Conservation (phyloP, 2,888 invertebrate species). For the Philonicus albiceps region DNA sequence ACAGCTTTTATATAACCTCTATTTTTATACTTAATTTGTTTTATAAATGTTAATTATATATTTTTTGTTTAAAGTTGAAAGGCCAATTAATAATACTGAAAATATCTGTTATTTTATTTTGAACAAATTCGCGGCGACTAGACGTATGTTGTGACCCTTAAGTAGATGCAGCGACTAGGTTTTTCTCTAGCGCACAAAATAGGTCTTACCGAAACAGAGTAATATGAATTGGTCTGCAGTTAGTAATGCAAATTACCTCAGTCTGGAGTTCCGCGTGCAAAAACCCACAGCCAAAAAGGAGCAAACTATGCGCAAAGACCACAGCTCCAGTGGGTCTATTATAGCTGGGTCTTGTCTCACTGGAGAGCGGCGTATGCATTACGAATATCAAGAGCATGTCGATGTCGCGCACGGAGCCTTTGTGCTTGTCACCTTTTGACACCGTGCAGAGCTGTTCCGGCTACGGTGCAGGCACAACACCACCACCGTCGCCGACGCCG, state of each 20-base stretch:
- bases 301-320: neutral
- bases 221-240: neutral
- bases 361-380: neutral
- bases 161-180: neutral
- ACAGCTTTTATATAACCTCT: too few species aligned
- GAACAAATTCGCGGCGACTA: too few species aligned
- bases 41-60: too few species aligned
- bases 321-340: slow-evolving; percentile 8
- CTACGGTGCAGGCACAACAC: neutral
- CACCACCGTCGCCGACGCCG: neutral
- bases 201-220: neutral
- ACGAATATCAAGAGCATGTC: neutral
- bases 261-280: neutral
- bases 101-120: too few species aligned
- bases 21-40: too few species aligned
- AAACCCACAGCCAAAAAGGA: neutral
- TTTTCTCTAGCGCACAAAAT: neutral
- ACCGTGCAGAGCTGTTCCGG: neutral
- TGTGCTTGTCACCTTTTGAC: slow-evolving; percentile 27
- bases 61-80: too few species aligned
- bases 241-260: neutral
- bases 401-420: neutral
- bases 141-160: too few species aligned
- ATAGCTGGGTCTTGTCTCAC: neutral
- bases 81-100: too few species aligned